Base-by-base conservation (phyloP, 2,113 vertebrate species). In the Nerophis ophidion region DNA sequence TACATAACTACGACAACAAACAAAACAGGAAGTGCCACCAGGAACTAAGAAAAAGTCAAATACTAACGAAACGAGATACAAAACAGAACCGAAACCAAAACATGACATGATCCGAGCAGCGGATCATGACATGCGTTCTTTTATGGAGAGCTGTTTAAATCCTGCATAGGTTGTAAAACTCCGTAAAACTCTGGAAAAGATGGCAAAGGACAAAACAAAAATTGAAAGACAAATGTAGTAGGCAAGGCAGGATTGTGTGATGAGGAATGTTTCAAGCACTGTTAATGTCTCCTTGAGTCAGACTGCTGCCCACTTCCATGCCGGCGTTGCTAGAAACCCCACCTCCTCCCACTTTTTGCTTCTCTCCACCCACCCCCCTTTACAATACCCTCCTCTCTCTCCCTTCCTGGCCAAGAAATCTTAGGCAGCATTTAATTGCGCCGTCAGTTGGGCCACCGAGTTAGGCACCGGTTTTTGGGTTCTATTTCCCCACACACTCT, bases 361-460 rank as follows among this genome's bases (percentile, higher is more conserved):
- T 74, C 70, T 80, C 77, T 76, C 76, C 76, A 75, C 70, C 76
- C 77, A 67, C 75, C 66, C 48, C 71, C 68, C 65, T 55, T 44
- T 66, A 26, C 63, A 73, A 71, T 72, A 67, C 72, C 77, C 63
- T 65, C 76, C 77, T 81, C 61, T 67, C 65, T 75, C 72, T 70
- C 77, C 60, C 65, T 75, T 73, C 81, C 61, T 63, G 76, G 77
- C 84, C 66, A 68, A 88, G 78, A 86, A 89, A 84, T 90, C 88
- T 84, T 85, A 87, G 84, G 82, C 89, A 87, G 83, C 66, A 57
- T 90, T 89, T 90, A 89, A 91, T 90, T 90, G 86, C 81, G 76
- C 86, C 75, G 84, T 44, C 63, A 75, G 75, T 80, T 60, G 64
- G 77, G 38, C 76, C 80, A 81, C 86, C 79, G 77, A 83, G 76